Conservation (phyloP, 2,888 invertebrate species). For the Teleogryllus oceanicus region DNA sequence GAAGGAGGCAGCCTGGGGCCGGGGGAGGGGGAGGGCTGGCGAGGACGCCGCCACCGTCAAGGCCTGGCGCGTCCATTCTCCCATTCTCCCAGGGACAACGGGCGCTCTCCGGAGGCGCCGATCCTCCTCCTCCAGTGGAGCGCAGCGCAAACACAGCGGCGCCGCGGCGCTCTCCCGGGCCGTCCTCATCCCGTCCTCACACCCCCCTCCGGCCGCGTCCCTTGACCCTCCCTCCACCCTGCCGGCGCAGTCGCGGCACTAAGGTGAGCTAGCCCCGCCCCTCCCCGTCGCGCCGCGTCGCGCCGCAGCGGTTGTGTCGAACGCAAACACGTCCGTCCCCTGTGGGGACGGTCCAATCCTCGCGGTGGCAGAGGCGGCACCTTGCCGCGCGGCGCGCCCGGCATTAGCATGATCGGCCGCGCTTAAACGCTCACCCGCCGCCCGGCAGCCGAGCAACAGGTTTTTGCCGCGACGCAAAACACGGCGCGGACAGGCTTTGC, state of each 20-base stretch:
- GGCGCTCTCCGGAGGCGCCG: neutral
- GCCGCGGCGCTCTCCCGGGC: neutral
- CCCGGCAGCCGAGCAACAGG: neutral
- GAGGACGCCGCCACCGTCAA: neutral
- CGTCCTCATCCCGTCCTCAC: neutral
- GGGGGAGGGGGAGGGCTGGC: neutral
- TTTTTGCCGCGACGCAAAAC: neutral
- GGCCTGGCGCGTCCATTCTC: constrained; percentile 1
- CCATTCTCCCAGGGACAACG: neutral
- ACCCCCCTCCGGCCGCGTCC: neutral
- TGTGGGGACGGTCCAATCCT: no score
- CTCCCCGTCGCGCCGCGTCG: no score
- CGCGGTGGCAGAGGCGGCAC: neutral
- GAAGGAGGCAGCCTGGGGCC: neutral
- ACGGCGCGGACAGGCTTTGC: neutral
- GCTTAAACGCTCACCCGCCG: no score
- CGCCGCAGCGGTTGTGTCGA: no score
- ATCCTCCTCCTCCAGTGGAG: neutral
- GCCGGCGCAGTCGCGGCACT: no score
- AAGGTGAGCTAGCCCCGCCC: no score
- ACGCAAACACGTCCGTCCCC: no score
- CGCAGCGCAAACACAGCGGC: constrained; percentile 2
- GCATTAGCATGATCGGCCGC: neutral
- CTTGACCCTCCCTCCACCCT: neutral
- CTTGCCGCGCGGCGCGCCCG: neutral